Base-by-base conservation (phyloP, 2,888 invertebrate species). In the Marasmarcha lunaedactyla region DNA sequence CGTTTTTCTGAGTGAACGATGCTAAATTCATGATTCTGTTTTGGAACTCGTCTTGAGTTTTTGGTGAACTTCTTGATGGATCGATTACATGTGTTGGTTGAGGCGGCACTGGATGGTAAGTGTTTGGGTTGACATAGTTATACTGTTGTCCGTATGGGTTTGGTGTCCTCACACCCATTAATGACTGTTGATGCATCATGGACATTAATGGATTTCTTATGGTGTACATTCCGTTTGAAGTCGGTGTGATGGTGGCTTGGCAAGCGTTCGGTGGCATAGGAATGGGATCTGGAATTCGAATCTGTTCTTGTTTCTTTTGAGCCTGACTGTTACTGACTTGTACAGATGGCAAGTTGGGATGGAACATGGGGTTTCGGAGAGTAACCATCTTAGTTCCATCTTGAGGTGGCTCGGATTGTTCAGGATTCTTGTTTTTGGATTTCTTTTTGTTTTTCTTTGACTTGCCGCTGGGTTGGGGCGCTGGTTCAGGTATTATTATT, bases 311-410 rank as follows among this genome's bases (percentile, higher is more conserved):
- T 27, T 76, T 77, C 45, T 71, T 70, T 15, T 10, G 20, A 3
- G 20, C 20, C 7, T 20, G 20, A 5, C 7, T 3, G 20, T 20
- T 11, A 30, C 10, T 30, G 0, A 72, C 50, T 38, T 77, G 72
- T 0, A 74, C 74, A 0, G 74, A 66, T 0, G 78, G 78, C 10
- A 85, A 45, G 47, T 86, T 84, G 0, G 87, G 86, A 30, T 89
- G 89, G 68, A 92, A 92, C 77, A 92, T 90, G 0, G 92, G 92
- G 70, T 92, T 92, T 12, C 91, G 86, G 2, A 92, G 81, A 0
- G 92, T 92, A 37, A 92, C 90, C 87, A 92, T 92, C 48, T 89
- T 88, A 41, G 87, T 78, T 0, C 76, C 73, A 1, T 79, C 72
- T 0, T 59, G 53, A 34, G 73, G 70, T 5, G 51, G 33, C 0